Conservation (phyloP, 30 jellyfish, hydroid and myxozoan species). For the Cassiopea andromeda region DNA sequence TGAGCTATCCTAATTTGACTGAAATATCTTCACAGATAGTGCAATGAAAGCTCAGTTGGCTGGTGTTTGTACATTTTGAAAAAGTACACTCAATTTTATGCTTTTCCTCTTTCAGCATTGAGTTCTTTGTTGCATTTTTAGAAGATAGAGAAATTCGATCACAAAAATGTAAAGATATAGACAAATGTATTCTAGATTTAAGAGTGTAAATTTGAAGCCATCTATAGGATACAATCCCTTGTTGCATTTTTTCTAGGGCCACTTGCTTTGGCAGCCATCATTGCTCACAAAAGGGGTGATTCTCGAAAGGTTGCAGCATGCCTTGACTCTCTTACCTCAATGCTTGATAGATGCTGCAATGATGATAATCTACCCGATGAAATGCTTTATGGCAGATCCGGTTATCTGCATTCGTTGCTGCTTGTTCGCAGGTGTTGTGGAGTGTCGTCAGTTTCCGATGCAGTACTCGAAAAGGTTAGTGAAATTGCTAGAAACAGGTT, state of each 20-base stretch:
- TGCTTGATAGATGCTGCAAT: constrained; percentile 60
- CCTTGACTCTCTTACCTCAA: background rate
- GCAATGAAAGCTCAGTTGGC: too few relatives aligned
- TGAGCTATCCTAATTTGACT: too few relatives aligned
- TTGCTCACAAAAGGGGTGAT: constrained; percentile 52
- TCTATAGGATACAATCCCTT: too few relatives aligned
- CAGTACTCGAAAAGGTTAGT: constrained; percentile 37
- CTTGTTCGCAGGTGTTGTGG: constrained; percentile 54
- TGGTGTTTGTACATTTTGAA: too few relatives aligned
- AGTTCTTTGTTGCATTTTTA: too few relatives aligned
- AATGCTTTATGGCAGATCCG: constrained; percentile 86
- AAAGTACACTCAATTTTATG: too few relatives aligned
- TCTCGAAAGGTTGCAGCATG: background rate
- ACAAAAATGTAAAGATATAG: too few relatives aligned
- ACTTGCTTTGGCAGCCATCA: constrained; percentile 50
- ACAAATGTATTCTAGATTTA: too few relatives aligned
- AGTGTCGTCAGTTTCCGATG: constrained; percentile 1
- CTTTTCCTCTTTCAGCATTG: too few relatives aligned
- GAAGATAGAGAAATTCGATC: too few relatives aligned
- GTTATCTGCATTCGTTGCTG: constrained; percentile 77
- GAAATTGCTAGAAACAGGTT: background rate
- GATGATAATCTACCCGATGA: constrained; percentile 74
- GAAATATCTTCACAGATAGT: too few relatives aligned
- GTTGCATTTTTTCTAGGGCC: constrained; percentile 38
- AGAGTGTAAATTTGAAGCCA: too few relatives aligned